Evolutionary conservation across 2,113 vertebrate species (phyloP).

Genomic region (Oncorhynchus mykiss): DNA sequence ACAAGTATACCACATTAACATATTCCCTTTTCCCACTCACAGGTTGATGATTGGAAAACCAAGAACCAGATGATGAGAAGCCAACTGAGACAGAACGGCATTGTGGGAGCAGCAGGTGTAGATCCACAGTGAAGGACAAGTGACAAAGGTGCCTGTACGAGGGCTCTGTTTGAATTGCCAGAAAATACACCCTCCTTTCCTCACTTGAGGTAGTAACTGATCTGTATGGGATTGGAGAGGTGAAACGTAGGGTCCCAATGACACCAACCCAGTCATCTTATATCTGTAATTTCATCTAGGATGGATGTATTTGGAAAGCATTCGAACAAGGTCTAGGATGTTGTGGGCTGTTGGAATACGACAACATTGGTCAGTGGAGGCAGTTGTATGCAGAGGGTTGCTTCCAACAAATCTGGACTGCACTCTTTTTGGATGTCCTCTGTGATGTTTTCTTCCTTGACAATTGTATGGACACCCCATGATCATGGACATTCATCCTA

Average conservation of each 20-base stretch:
- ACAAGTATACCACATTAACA: too few species aligned
- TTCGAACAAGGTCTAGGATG: background rate
- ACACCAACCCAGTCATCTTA: too few species aligned
- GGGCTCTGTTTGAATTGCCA: background rate
- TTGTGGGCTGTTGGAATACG: background rate
- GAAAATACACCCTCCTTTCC: too few species aligned
- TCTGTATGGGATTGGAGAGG: too few species aligned
- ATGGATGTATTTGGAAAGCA: too few species aligned
- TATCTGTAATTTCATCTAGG: too few species aligned
- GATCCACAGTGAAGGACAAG: slow-evolving; percentile 69
- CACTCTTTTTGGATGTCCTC: background rate
- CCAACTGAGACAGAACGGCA: slow-evolving; percentile 78
- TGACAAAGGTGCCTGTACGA: background rate
- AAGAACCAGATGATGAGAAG: slow-evolving; percentile 79
- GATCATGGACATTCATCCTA: slow-evolving; percentile 1
- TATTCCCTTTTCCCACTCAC: background rate
- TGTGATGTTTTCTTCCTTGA: background rate
- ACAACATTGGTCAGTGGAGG: background rate
- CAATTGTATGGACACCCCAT: background rate
- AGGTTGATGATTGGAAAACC: slow-evolving; percentile 83
- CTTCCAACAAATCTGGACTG: slow-evolving; percentile 4
- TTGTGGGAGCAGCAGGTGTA: slow-evolving; percentile 74
- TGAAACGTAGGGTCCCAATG: too few species aligned
- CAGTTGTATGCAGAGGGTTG: background rate
- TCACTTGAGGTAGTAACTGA: too few species aligned